phyloP scores from a whole-genome alignment of 2,797 vertebrate species.

The Tinamus major region DNA sequence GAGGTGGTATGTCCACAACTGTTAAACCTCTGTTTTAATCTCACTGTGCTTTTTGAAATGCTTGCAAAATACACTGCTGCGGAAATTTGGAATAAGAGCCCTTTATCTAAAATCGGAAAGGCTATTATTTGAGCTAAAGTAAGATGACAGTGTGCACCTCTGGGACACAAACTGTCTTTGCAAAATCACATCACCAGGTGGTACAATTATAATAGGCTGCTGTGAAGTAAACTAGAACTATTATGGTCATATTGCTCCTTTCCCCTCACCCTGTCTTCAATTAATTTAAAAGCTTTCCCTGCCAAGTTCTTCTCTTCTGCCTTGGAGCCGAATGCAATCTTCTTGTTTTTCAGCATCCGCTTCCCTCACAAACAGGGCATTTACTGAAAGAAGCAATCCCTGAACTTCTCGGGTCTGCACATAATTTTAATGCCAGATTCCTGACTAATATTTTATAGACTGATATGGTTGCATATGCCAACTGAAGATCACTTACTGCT shows the following conservation, averaged over 20 bases:
- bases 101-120: constrained; percentile 1
- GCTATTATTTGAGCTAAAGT: not conserved
- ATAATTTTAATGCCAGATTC: not conserved
- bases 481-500: not conserved
- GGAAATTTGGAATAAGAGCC: not conserved
- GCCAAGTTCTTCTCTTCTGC: not conserved
- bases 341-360: not conserved
- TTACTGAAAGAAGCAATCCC: not conserved
- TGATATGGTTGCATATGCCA: not conserved
- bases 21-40: not conserved
- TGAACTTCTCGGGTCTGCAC: not conserved
- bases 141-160: not conserved
- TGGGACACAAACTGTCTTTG: not conserved
- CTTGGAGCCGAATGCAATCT: not conserved
- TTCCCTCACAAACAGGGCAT: not conserved
- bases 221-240: constrained; percentile 8
- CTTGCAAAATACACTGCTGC: not conserved
- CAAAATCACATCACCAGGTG: constrained; percentile 4
- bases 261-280: not conserved
- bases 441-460: not conserved
- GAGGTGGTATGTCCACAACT: not conserved
- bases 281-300: constrained; percentile 27
- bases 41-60: not conserved
- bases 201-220: not conserved
- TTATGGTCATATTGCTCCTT: not conserved